Evolutionary conservation across 2,113 vertebrate genomes (phyloP).

Genomic region (Erpornis zantholeuca): DNA sequence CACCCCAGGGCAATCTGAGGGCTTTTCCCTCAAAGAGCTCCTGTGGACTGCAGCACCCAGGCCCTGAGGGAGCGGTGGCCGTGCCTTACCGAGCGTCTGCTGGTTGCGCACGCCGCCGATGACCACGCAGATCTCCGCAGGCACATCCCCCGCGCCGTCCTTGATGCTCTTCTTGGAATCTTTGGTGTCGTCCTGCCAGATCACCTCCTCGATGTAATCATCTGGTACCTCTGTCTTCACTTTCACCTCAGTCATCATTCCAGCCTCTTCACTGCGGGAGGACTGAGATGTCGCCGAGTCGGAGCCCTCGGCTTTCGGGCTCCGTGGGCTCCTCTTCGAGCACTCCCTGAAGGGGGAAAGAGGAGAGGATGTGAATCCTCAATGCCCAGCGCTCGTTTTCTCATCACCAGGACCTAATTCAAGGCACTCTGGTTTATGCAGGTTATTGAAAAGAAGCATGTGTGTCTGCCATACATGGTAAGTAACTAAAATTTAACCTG

Average conservation of each 20-base stretch:
- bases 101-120: slow-evolving; percentile 89
- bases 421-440: neutral
- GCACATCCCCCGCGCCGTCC: slow-evolving; percentile 77
- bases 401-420: neutral
- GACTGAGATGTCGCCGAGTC: slow-evolving; percentile 65
- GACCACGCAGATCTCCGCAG: slow-evolving; percentile 95
- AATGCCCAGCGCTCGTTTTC: neutral
- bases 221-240: slow-evolving; percentile 83
- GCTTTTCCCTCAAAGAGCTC: too few relatives aligned
- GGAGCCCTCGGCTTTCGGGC: slow-evolving; percentile 67
- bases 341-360: slow-evolving; percentile 67
- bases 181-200: slow-evolving; percentile 81
- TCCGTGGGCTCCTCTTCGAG: slow-evolving; percentile 72
- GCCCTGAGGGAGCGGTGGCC: too few relatives aligned
- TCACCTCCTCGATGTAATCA: slow-evolving; percentile 76
- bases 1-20: too few relatives aligned
- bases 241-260: slow-evolving; percentile 77
- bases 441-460: neutral
- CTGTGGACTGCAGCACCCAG: too few relatives aligned
- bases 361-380: neutral
- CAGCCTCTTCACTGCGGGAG: slow-evolving; percentile 72
- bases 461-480: neutral
- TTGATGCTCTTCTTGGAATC: slow-evolving; percentile 82
- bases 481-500: neutral
- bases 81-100: slow-evolving; percentile 87